Percentiles rank a stretch among this genome's conserved stretches.
Conservation (phyloP, 35 echinoderm and acorn worm genomes). For the Ophioderma brevispina region DNA sequence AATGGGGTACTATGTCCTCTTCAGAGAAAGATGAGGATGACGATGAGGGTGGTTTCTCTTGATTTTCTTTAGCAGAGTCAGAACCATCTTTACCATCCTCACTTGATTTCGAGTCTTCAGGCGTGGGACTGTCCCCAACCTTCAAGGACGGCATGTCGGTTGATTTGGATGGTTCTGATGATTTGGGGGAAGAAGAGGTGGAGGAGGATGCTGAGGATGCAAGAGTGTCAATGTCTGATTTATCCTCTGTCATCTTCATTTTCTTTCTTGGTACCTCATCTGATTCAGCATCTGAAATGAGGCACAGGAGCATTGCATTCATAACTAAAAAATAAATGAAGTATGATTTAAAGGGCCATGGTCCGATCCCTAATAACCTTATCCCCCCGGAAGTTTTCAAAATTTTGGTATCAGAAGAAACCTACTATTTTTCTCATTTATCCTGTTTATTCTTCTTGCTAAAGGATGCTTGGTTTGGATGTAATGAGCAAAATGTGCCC, state of each 20-base stretch:
- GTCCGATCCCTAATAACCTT: no score
- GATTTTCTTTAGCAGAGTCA: neutral
- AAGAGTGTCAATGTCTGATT: neutral
- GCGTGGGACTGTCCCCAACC: neutral
- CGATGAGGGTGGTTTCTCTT: no score
- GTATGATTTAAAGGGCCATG: no score
- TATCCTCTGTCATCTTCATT: neutral
- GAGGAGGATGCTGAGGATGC: conserved; percentile 22
- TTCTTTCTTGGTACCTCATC: neutral
- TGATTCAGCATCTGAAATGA: neutral
- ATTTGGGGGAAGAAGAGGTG: conserved; percentile 9
- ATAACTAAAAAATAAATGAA: no score
- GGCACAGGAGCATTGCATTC: no score
- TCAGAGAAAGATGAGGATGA: neutral
- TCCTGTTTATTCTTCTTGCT: no score
- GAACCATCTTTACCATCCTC: neutral
- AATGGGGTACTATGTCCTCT: neutral
- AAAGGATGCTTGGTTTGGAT: no score
- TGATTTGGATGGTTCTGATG: neutral
- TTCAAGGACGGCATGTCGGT: neutral
- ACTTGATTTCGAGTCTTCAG: neutral
- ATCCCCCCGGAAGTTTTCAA: no score
- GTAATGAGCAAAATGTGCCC: no score
- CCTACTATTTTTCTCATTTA: no score
- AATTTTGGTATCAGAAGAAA: no score